These are phyloP conservation scores for Hylyphantes graminicola DNA, from an alignment of 1,140 invertebrate species.

Conservation along the genomic window DNA sequence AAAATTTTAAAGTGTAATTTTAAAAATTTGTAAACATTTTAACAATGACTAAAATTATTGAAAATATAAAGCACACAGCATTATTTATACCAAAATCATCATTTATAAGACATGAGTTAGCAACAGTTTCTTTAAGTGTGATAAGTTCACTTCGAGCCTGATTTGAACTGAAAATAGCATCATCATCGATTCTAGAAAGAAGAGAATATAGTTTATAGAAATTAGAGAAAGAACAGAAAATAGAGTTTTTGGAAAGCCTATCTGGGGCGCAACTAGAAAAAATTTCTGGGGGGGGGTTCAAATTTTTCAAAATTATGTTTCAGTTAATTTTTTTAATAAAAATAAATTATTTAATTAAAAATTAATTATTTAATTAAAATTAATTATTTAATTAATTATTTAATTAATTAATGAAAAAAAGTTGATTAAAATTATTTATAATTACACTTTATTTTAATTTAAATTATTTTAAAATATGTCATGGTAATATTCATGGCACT, in stretches of 20 bases:
- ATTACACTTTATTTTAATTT: too few relatives aligned
- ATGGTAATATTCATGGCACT: too few relatives aligned
- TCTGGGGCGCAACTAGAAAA: too few relatives aligned
- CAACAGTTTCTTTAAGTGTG: constrained; percentile 22
- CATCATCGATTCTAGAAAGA: neutral
- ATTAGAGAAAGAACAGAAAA: neutral
- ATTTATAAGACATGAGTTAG: neutral
- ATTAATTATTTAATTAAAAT: too few relatives aligned
- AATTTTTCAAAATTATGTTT: too few relatives aligned
- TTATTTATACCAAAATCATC: neutral
- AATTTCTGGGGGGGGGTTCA: too few relatives aligned
- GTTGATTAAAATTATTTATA: too few relatives aligned
- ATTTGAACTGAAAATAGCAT: neutral
- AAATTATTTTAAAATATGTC: too few relatives aligned
- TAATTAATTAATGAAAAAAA: too few relatives aligned
- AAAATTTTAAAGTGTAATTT: neutral
- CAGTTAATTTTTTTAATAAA: too few relatives aligned
- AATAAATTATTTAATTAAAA: too few relatives aligned
- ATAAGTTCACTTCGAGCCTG: constrained; percentile 15
- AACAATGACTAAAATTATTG: neutral
- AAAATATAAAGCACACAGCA: neutral
- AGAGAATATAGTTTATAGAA: neutral
- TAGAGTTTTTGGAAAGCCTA: neutral
- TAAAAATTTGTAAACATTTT: neutral
- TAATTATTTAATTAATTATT: too few relatives aligned